Base-by-base conservation (phyloP, 2,888 invertebrate genomes). In the Euphydryas editha region DNA sequence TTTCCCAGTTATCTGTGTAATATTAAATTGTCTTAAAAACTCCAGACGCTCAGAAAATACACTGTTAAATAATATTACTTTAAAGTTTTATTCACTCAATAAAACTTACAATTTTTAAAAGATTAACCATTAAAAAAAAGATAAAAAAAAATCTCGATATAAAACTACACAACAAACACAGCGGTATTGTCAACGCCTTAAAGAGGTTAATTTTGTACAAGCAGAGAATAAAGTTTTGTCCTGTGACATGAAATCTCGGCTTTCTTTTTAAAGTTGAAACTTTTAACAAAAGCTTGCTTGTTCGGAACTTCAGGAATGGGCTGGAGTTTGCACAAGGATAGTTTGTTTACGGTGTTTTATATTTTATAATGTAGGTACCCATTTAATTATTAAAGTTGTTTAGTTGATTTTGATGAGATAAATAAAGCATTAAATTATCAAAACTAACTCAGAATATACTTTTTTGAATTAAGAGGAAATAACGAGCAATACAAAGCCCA, bases 251-350 rank as follows among this genome's bases (percentile, higher is more conserved):
- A 70, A 68, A 65, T 62, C 56, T 59, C 44, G 65, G 68, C 62
- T 67, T 69, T 63, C 68, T 70, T 72, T 70, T 68, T 62, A 62
- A 65, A 70, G 65, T 62, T 67, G 63, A 63, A 72, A 70, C 65
- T 59, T 46, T 55, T 55, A 56, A 67, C 56, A 59, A 36, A 44
- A 68, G 59, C 62, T 67, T 57, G 60, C 42, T 49, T 39, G 60
- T 51, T 51, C 51, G 21, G 54, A 70, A 70, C 44, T 68, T 67
- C 24, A 24, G 39, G 59, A 67, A 63, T 67, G 49, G 44, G 49
- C 59, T 18, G 42, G 30, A 49, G 55, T 67, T 37, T 39, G 56
- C 37, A 39, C 47, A 63, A 49, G 42, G 58, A 63, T 63, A 57
- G 63, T 57, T 39, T 47, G 58, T 51, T 63, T 39, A 58, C 58